A percentile compares a stretch with the other conserved stretches of the same genome.
phyloP scores from a whole-genome alignment of 2,113 vertebrate species.

The Nibea albiflora region DNA sequence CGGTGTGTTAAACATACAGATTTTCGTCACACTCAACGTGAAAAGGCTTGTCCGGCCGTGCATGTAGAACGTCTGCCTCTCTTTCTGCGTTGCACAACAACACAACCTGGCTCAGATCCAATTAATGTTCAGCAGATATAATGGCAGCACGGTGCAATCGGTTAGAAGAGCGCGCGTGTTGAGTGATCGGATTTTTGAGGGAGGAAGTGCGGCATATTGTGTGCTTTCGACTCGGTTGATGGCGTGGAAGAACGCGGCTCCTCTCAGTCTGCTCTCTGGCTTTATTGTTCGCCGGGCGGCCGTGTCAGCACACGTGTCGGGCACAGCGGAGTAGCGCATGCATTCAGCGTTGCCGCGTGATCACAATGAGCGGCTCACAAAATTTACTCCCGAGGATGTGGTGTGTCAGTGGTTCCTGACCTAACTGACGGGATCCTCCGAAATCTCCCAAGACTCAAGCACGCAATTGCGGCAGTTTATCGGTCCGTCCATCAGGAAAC shows the following conservation, averaged over 20 bases:
- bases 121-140: slow-evolving; percentile 62
- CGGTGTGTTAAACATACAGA: slow-evolving; percentile 21
- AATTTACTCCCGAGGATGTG: background rate
- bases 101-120: slow-evolving; percentile 60
- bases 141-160: slow-evolving; percentile 64
- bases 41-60: slow-evolving; percentile 42
- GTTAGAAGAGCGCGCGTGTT: slow-evolving; percentile 70
- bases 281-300: slow-evolving; percentile 16
- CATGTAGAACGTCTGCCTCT: slow-evolving; percentile 33
- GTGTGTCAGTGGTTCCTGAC: background rate
- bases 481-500: too few species aligned
- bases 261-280: slow-evolving; percentile 59
- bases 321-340: background rate
- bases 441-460: too few species aligned
- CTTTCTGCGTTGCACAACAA: slow-evolving; percentile 43
- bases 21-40: slow-evolving; percentile 29
- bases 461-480: too few species aligned
- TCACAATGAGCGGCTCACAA: background rate
- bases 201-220: slow-evolving; percentile 60
- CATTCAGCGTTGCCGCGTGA: background rate
- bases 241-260: slow-evolving; percentile 55
- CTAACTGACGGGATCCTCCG: too few species aligned
- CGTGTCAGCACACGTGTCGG: slow-evolving; percentile 23
- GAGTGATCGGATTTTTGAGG: slow-evolving; percentile 58
- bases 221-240: slow-evolving; percentile 56